Conservation (phyloP, 1,140 invertebrate genomes). For the Drosophila paulistorum region DNA sequence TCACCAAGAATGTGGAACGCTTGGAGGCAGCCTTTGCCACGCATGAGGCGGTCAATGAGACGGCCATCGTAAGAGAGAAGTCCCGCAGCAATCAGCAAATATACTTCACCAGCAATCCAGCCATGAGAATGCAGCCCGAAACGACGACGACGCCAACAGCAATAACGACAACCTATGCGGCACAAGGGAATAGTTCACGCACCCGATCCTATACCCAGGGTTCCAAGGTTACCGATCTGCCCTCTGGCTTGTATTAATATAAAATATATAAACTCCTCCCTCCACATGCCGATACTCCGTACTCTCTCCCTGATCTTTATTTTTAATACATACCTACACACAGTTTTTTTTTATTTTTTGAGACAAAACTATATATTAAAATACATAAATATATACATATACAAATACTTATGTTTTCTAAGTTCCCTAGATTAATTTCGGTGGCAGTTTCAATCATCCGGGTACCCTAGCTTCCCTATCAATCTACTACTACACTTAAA, state of each 20-base stretch:
- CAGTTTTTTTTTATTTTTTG: not conserved
- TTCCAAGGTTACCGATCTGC: conserved; percentile 88
- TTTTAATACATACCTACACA: conserved; percentile 11
- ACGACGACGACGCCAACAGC: not conserved
- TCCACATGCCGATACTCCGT: conserved; percentile 14
- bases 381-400: conserved; percentile 7
- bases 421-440: conserved; percentile 50
- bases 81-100: conserved; percentile 83
- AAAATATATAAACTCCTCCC: not conserved
- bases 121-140: conserved; percentile 71
- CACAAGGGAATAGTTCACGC: conserved; percentile 55
- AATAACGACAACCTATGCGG: conserved; percentile 12
- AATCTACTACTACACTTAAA: not conserved
- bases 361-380: too few species aligned
- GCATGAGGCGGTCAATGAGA: conserved; percentile 85
- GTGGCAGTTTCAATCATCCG: conserved; percentile 69
- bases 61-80: conserved; percentile 84
- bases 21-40: conserved; percentile 87
- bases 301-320: conserved; percentile 42
- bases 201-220: conserved; percentile 73
- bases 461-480: conserved; percentile 48
- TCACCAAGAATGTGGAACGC: conserved; percentile 90
- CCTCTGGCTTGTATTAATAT: conserved; percentile 87
- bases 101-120: conserved; percentile 82
- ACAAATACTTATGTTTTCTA: conserved; percentile 26